A percentile compares a stretch with the other conserved stretches of the same genome.
phyloP scores from a whole-genome alignment of 35 echinoderm and acorn worm genomes.

The Amphiura filiformis region DNA sequence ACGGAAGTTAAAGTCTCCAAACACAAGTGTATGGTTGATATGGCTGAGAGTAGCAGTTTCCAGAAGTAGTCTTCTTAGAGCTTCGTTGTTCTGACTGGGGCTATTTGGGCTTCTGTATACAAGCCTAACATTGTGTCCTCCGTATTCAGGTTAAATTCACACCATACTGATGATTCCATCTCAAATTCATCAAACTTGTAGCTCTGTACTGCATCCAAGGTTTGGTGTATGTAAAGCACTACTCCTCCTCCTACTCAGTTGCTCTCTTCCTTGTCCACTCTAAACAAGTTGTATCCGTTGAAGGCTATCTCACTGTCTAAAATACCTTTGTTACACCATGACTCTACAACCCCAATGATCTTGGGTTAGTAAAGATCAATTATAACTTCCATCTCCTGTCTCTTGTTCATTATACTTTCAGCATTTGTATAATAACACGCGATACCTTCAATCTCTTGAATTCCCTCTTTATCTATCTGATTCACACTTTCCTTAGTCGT shows the following conservation, averaged over 20 bases:
- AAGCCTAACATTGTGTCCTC: not conserved
- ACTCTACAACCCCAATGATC: not conserved
- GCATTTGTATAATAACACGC: not conserved
- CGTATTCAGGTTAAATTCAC: not conserved
- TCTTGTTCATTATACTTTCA: not conserved
- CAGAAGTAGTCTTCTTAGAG: not conserved
- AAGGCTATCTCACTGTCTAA: not conserved
- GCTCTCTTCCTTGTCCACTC: not conserved
- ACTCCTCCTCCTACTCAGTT: not conserved
- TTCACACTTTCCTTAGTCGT: too few species aligned
- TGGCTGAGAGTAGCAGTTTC: not conserved
- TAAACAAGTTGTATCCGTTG: not conserved
- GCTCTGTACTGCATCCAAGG: not conserved
- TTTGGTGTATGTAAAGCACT: not conserved
- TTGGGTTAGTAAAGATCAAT: not conserved
- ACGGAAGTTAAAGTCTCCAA: constrained; percentile 9
- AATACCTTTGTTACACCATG: not conserved
- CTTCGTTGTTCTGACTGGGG: not conserved
- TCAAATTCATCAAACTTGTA: not conserved
- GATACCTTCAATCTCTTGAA: not conserved
- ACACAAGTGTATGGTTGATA: not conserved
- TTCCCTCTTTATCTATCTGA: too few species aligned
- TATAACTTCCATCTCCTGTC: not conserved
- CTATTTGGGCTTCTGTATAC: not conserved
- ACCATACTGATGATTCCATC: not conserved